Evolutionary conservation across 2,113 vertebrate species (phyloP), one percentile per base, ranked within the genome.

Genomic region (Dissostichus mawsoni): DNA sequence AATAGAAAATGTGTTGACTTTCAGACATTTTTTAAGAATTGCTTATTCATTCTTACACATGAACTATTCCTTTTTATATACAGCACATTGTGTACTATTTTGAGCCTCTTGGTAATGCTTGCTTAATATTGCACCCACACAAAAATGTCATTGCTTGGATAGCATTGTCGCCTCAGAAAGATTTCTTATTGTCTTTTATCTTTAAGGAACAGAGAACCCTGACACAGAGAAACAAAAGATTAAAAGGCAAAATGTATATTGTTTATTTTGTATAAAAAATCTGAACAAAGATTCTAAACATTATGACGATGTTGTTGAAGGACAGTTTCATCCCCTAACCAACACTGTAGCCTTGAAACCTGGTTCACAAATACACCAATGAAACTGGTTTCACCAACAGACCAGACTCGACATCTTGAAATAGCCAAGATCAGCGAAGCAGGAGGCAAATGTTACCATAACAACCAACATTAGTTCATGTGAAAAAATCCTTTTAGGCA

Each of bases 51-150:
- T 69, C 33, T 29, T 53, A 20, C 45, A 36, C 17, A 12, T 12
- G 47, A 17, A 64, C 23, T 8, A 16, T 41, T 59, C 8, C 16
- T 50, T 25, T 25, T 3, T 11, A 45, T 23, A 17, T 45, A 62
- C 4, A 44, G 11, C 3, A n/a, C 16, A 69, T 18, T 69, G 4
- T 29, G 51, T 29, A n/a, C 25, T 4, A 47, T 59, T 47, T 55
- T 7, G 1, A 44, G 41, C 25, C 33, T 61, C 47, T 29, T 62
- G 48, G 11, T 55, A 67, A 56, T 25, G 18, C 17, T 56, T 78
- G 18, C 72, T 81, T 11, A 57, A 14, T 56, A 74, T 69, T 69
- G 25, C 48, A 77, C n/a, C 41, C 33, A 78, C 41, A 61, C 9
- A 17, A 51, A 6, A 5, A 62, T 62, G 23, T 62, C 50, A 74